Evolutionary conservation across 2,797 vertebrate genomes (phyloP).

Genomic region (Stomatorhinus walkeri): DNA sequence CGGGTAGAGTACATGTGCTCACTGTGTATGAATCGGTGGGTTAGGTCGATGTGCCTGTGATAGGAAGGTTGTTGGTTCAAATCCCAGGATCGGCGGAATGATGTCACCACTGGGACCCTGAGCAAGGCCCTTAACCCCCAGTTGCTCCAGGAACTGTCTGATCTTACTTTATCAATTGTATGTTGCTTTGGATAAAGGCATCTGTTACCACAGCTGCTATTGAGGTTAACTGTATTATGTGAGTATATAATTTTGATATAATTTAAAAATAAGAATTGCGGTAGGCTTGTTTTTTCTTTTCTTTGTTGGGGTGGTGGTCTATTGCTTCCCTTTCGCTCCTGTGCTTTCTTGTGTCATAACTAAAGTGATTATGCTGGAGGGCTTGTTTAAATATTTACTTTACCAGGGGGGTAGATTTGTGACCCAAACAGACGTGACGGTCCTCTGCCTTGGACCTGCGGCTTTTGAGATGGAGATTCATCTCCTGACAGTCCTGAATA

Average conservation of each 20-base stretch:
- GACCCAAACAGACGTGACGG: not conserved
- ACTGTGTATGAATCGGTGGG: not conserved
- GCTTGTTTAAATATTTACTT: not conserved
- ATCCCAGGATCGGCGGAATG: not conserved
- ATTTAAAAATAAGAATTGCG: not conserved
- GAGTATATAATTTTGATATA: not conserved
- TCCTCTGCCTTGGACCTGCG: not conserved
- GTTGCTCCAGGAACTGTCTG: not conserved
- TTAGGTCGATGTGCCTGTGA: not conserved
- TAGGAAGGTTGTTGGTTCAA: not conserved
- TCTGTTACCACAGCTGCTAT: not conserved
- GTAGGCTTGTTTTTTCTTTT: not conserved
- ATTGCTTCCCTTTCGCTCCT: not conserved
- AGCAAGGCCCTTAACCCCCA: not conserved
- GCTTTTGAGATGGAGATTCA: not conserved
- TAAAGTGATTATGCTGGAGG: not conserved
- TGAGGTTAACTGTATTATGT: not conserved
- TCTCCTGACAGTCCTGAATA: not conserved
- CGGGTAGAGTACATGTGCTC: not conserved
- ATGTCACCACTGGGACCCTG: not conserved
- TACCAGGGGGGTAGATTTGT: not conserved
- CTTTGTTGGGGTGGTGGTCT: not conserved
- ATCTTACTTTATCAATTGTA: not conserved
- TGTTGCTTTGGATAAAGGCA: not conserved
- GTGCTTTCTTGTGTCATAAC: not conserved